Evolutionary conservation across 2,888 invertebrate species (phyloP).

Genomic region (Anoplius nigerrimus): DNA sequence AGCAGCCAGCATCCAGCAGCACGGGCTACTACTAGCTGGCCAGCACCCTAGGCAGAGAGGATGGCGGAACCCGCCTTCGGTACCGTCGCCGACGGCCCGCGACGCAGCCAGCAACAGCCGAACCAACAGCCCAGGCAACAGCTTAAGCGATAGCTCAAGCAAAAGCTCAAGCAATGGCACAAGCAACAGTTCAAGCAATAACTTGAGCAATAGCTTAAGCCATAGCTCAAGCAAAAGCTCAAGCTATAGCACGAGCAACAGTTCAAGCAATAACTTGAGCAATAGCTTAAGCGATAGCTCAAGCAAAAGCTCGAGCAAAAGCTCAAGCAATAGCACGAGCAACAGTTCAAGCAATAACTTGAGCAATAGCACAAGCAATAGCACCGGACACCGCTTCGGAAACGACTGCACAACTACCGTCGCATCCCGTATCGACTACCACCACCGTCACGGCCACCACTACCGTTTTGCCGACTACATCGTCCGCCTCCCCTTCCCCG

Average conservation of each 20-base stretch:
- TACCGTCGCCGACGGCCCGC: conserved; percentile 23
- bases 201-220: conserved; percentile 21
- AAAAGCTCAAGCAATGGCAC: conserved; percentile 18
- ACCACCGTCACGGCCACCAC: background rate
- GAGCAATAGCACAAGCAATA: conserved; percentile 16
- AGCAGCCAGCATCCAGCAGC: conserved; percentile 25
- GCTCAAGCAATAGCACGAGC: conserved; percentile 19
- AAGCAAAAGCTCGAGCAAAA: conserved; percentile 18
- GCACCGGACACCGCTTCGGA: conserved; percentile 25
- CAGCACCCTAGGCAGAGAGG: conserved; percentile 13
- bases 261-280: conserved; percentile 5
- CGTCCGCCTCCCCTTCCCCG: conserved; percentile 33
- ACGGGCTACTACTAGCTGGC: too few relatives aligned
- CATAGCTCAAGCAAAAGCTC: conserved; percentile 10
- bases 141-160: conserved; percentile 16
- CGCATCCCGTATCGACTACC: conserved; percentile 4
- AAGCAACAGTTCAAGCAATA: conserved; percentile 16
- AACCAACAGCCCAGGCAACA: conserved; percentile 17
- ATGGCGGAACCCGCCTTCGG: background rate
- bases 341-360: conserved; percentile 18
- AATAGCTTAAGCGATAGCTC: conserved; percentile 23
- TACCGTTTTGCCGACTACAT: conserved; percentile 2
- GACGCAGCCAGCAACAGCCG: conserved; percentile 27
- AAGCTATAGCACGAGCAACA: conserved; percentile 28
- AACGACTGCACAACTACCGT: conserved; percentile 20